Conservation (phyloP, 2,113 vertebrate species). For the Nothobranchius kuhntae region DNA sequence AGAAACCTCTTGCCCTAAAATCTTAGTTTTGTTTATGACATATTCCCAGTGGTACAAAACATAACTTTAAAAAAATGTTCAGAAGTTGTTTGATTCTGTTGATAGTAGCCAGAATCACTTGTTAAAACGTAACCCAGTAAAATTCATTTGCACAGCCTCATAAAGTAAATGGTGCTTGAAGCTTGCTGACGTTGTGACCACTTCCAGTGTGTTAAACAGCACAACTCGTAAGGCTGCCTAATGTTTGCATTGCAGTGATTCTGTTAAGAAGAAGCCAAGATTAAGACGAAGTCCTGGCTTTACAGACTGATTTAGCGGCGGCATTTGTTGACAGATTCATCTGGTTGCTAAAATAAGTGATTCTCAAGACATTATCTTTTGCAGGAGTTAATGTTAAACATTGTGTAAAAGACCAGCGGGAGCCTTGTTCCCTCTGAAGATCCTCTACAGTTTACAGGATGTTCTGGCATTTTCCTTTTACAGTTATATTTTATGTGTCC, state of each 20-base stretch:
- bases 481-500: conserved; percentile 14
- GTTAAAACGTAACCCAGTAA: background rate
- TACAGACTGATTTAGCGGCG: conserved; percentile 1
- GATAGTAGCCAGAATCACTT: background rate
- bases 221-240: background rate
- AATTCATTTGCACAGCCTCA: conserved; percentile 3
- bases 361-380: conserved; percentile 9
- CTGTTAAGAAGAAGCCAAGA: background rate
- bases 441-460: conserved; percentile 7
- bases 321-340: background rate
- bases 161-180: conserved; percentile 20
- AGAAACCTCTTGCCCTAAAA: background rate
- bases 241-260: background rate
- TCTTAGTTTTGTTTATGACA: background rate
- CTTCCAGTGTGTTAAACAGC: conserved; percentile 3
- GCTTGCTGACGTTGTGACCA: conserved; percentile 8
- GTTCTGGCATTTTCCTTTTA: conserved; percentile 3
- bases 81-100: background rate
- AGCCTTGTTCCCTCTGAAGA: background rate
- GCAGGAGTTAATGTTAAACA: background rate
- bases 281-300: background rate
- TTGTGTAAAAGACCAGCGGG: background rate
- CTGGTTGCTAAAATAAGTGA: background rate
- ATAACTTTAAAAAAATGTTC: conserved; percentile 6
- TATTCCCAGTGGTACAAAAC: background rate